Evolutionary conservation across 2,113 vertebrate species (phyloP), one percentile per base, ranked within the genome.

Genomic region (Sprattus sprattus): DNA sequence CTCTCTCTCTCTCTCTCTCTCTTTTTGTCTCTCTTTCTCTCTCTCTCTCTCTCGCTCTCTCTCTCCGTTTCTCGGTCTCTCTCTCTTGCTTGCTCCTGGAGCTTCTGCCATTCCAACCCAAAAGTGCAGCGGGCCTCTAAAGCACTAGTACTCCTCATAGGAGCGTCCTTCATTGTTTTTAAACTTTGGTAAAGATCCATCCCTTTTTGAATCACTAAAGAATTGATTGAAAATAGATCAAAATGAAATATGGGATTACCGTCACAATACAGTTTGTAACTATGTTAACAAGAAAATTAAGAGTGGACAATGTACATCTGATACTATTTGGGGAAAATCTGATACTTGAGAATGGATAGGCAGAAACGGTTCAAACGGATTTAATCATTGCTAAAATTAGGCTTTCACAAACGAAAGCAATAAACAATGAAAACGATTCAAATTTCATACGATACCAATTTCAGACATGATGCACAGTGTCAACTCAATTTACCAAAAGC

Each of bases 121-220:
- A 86, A 39, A 83, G 86, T 90, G 89, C 88, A 89, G 82, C 47
- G 82, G 82, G 67, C 83, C 47, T 5, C 45, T 80, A 82, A 32
- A 86, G 32, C 81, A 82, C 81, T 85, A 47, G 28, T 15, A 0
- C 0, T 22, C 46, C 84, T 71, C 71, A 81, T 71, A 28, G 54
- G 84, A 47, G 44, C 28, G 10, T 88, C 84, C 89, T 88, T 91
- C 89, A 89, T 87, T 57, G 57, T 83, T 83, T 78, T 81, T 83
- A 10, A 7, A 91, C 90, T 92, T 90, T 88, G 87, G 89, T 92
- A 16, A 87, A 45, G 71, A 78, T 78, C 64, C 64, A 71, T 71
- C 71, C 71, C 71, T 78, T 78, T 78, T 78, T 78, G 4, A 78
- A 32, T 78, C 32, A 78, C 25, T 32, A 16, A 10, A 78, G 0